Percentiles rank a stretch among this genome's conserved stretches.
These are phyloP conservation scores for Cichladusa arquata DNA, from an alignment of 2,113 vertebrate species.

Conservation along the genomic window DNA sequence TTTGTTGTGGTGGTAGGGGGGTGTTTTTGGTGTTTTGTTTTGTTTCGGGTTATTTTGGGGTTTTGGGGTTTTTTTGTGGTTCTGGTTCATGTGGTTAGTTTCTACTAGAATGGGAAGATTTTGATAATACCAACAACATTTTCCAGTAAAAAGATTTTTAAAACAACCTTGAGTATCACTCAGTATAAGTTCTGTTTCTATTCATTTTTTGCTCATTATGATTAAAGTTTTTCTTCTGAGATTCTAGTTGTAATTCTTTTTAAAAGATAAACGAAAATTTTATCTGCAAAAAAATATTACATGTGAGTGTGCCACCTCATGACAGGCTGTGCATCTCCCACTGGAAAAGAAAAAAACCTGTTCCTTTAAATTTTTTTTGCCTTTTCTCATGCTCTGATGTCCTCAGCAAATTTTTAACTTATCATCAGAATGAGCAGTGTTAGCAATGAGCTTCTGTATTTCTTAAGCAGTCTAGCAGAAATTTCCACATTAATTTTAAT, in stretches of 20 bases:
- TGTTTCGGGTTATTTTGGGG: neutral
- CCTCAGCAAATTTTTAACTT: constrained; percentile 25
- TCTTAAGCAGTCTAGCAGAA: constrained; percentile 22
- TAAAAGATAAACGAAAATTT: neutral
- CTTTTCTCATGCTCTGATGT: neutral
- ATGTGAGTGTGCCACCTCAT: neutral
- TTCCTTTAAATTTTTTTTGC: neutral
- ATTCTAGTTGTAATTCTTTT: neutral
- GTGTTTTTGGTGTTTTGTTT: neutral
- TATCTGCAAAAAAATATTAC: neutral
- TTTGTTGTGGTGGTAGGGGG: no score
- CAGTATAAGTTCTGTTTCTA: neutral
- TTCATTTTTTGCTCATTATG: neutral
- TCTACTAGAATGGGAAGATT: neutral
- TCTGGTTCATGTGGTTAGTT: neutral
- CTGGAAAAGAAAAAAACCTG: neutral
- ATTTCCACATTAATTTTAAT: constrained; percentile 49
- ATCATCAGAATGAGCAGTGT: neutral
- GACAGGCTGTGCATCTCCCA: neutral
- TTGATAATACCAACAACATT: neutral
- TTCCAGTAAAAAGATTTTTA: neutral
- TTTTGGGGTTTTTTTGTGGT: neutral
- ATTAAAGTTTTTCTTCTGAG: neutral
- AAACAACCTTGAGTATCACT: neutral
- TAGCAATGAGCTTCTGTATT: constrained; percentile 27